Conservation (phyloP, 2,888 invertebrate species). For the Panorpa germanica region DNA sequence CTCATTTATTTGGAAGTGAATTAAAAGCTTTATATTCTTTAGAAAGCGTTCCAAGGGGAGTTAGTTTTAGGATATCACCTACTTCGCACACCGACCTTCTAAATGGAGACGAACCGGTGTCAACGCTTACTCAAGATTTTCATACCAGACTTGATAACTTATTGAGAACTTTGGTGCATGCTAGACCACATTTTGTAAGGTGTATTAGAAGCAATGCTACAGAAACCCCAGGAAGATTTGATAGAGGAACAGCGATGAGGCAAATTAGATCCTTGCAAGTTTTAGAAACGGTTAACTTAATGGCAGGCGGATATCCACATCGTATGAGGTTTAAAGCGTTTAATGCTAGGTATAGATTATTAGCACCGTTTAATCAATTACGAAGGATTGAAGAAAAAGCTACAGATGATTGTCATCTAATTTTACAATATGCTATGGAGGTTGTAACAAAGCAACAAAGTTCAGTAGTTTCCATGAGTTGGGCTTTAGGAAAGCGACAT, state of each 20-base stretch:
- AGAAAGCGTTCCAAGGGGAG: conserved; percentile 54
- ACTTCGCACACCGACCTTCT: conserved; percentile 68
- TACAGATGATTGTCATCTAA: conserved; percentile 54
- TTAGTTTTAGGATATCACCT: conserved; percentile 76
- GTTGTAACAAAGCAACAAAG: conserved; percentile 33
- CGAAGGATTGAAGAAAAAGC: conserved; percentile 50
- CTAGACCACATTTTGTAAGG: conserved; percentile 85
- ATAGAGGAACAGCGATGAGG: conserved; percentile 62
- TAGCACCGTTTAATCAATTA: conserved; percentile 58
- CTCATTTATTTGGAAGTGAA: conserved; percentile 87
- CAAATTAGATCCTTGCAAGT: conserved; percentile 82
- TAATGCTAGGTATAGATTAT: conserved; percentile 64
- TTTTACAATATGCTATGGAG: conserved; percentile 51
- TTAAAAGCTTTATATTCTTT: conserved; percentile 62
- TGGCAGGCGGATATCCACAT: conserved; percentile 91
- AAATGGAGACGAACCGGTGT: conserved; percentile 70
- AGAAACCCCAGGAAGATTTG: conserved; percentile 68
- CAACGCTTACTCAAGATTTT: conserved; percentile 87
- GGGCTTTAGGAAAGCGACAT: conserved; percentile 85
- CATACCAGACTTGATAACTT: conserved; percentile 86
- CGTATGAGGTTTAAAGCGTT: conserved; percentile 89
- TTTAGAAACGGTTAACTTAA: conserved; percentile 86
- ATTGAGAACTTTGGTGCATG: conserved; percentile 77
- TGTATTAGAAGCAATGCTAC: conserved; percentile 76
- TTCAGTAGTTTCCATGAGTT: conserved; percentile 45